phyloP scores from a whole-genome alignment of 1,140 invertebrate genomes.

The Chelonus insularis region DNA sequence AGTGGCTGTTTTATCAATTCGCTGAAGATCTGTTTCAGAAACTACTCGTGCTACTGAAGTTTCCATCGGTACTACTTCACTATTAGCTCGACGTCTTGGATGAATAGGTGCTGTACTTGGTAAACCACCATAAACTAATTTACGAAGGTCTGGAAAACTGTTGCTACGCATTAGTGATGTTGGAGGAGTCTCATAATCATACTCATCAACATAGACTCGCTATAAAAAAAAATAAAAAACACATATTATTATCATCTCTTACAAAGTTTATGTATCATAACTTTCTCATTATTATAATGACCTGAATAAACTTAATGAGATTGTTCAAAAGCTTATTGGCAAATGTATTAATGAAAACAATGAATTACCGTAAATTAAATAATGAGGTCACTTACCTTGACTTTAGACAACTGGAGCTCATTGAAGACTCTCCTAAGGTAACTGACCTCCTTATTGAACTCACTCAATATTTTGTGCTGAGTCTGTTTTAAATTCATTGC shows the following conservation, averaged over 20 bases:
- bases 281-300: too few relatives aligned
- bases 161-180: conserved; percentile 48
- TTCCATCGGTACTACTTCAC: conserved; percentile 54
- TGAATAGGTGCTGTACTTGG: conserved; percentile 39
- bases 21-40: conserved; percentile 75
- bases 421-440: conserved; percentile 75
- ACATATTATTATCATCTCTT: too few relatives aligned
- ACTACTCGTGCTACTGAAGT: conserved; percentile 65
- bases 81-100: conserved; percentile 54
- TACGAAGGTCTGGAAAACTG: conserved; percentile 54
- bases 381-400: conserved; percentile 66
- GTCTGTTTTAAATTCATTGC: conserved; percentile 75
- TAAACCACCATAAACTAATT: conserved; percentile 44
- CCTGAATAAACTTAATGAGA: too few relatives aligned
- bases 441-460: conserved; percentile 75
- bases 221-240: too few relatives aligned
- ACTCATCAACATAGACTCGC: conserved; percentile 55
- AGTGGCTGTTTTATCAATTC: conserved; percentile 76
- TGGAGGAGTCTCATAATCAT: conserved; percentile 46
- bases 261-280: too few relatives aligned
- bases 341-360: not conserved
- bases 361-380: conserved; percentile 1
- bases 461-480: conserved; percentile 76
- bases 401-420: conserved; percentile 75
- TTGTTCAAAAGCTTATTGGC: too few relatives aligned